Evolutionary conservation across 2,797 vertebrate species (phyloP).

Genomic region (Lacerta bilineata): DNA sequence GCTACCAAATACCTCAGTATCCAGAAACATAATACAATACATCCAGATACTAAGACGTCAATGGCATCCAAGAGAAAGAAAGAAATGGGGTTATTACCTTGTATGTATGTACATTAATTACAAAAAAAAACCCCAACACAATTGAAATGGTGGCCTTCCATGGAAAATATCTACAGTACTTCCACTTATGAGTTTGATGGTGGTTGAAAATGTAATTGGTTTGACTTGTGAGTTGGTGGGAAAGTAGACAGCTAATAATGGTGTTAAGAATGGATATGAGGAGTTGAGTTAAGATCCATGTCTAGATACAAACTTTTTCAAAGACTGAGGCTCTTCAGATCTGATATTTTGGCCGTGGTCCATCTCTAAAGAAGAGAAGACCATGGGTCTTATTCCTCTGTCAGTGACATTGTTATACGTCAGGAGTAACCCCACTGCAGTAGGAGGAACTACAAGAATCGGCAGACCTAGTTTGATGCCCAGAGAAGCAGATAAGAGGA

Average conservation of each 20-base stretch:
- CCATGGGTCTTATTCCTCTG: conserved; percentile 36
- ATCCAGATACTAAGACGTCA: conserved; percentile 75
- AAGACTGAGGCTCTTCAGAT: conserved; percentile 43
- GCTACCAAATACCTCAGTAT: conserved; percentile 73
- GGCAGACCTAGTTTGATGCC: neutral
- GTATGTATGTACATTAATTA: conserved; percentile 58
- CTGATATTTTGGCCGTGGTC: conserved; percentile 31
- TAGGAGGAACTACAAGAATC: neutral
- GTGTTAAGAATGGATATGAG: neutral
- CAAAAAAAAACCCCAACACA: neutral
- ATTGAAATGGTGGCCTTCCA: conserved; percentile 52
- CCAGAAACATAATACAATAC: conserved; percentile 70
- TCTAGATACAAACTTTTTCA: conserved; percentile 46
- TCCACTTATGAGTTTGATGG: conserved; percentile 48
- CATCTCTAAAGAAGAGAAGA: conserved; percentile 44
- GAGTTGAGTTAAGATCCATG: conserved; percentile 27
- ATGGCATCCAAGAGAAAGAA: conserved; percentile 76
- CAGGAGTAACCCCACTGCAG: conserved; percentile 30
- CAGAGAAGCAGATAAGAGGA: conserved; percentile 17
- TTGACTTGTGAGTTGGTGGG: conserved; percentile 45
- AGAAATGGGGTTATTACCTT: conserved; percentile 71
- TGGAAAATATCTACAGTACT: conserved; percentile 63
- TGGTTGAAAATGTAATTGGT: conserved; percentile 46
- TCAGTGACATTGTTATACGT: neutral
- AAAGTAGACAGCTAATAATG: conserved; percentile 21